Conservation (phyloP, 2,888 invertebrate genomes). For the Lepetodrilus schrolli region DNA sequence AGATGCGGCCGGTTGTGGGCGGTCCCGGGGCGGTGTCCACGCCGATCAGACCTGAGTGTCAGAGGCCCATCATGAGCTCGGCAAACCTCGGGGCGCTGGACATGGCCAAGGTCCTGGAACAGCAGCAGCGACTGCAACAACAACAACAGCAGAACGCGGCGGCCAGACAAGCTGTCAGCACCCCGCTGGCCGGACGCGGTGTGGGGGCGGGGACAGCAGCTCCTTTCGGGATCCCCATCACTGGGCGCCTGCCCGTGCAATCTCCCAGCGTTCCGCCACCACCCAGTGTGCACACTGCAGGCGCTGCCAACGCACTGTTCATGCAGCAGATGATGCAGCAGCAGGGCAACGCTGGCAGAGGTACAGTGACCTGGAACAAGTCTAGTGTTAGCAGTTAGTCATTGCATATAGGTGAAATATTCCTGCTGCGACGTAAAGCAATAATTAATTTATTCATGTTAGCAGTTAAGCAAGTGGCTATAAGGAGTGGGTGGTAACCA, state of each 20-base stretch:
- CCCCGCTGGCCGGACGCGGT: conserved; percentile 34
- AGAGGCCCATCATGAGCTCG: conserved; percentile 43
- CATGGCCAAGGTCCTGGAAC: conserved; percentile 53
- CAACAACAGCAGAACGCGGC: conserved; percentile 40
- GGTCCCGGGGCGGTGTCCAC: background rate
- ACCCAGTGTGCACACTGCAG: conserved; percentile 37
- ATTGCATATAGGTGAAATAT: too few species aligned
- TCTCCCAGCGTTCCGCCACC: conserved; percentile 43
- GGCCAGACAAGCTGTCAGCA: conserved; percentile 27
- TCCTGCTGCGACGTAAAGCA: too few species aligned
- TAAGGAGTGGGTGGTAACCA: too few species aligned
- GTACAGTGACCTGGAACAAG: too few species aligned
- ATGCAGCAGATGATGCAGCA: conserved; percentile 63
- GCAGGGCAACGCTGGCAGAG: conserved; percentile 43
- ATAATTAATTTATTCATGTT: too few species aligned
- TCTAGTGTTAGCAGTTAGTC: too few species aligned
- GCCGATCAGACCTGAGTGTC: conserved; percentile 26
- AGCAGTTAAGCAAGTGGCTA: too few species aligned
- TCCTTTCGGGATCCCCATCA: conserved; percentile 58
- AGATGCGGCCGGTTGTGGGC: background rate
- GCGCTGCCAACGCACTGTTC: conserved; percentile 49
- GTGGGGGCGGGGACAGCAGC: conserved; percentile 43
- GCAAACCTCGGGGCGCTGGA: conserved; percentile 39
- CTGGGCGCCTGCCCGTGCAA: conserved; percentile 60
- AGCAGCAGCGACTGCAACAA: conserved; percentile 49